Evolutionary conservation across 2,888 invertebrate genomes (phyloP).

Genomic region (Tortricodes alternella): DNA sequence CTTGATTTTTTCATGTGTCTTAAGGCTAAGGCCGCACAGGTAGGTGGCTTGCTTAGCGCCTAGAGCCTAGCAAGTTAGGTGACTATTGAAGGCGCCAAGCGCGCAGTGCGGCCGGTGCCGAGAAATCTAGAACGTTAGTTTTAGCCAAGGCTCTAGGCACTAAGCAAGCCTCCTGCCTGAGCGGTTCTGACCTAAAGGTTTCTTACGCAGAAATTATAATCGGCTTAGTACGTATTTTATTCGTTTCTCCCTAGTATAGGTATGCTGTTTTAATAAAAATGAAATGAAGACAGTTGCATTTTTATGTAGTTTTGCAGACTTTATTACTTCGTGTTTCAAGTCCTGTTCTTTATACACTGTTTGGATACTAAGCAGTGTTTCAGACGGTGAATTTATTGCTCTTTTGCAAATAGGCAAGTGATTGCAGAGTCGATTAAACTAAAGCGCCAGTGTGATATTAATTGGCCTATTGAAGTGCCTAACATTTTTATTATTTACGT

Average conservation of each 20-base stretch:
- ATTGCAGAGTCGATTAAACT: not conserved
- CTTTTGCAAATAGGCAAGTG: not conserved
- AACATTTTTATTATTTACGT: no score
- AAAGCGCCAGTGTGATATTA: not conserved
- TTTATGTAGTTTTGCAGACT: not conserved
- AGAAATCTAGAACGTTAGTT: no score
- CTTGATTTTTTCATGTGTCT: no score
- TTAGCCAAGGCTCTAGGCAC: no score
- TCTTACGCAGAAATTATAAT: not conserved
- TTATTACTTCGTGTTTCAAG: conserved; percentile 8
- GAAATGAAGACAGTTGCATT: conserved; percentile 1
- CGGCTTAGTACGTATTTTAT: not conserved
- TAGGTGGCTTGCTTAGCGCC: no score
- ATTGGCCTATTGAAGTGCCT: no score
- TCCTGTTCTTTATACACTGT: conserved; percentile 1
- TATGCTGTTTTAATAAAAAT: conserved; percentile 1
- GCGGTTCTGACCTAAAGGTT: not conserved
- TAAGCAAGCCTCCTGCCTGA: not conserved
- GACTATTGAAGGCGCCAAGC: no score
- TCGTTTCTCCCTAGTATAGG: not conserved
- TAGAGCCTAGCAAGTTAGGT: no score
- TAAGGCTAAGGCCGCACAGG: no score
- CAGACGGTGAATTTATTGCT: not conserved
- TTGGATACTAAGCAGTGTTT: conserved; percentile 9
- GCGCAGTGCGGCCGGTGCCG: no score